phyloP scores from a whole-genome alignment of 2,113 vertebrate genomes.

The Aldabrachelys gigantea region DNA sequence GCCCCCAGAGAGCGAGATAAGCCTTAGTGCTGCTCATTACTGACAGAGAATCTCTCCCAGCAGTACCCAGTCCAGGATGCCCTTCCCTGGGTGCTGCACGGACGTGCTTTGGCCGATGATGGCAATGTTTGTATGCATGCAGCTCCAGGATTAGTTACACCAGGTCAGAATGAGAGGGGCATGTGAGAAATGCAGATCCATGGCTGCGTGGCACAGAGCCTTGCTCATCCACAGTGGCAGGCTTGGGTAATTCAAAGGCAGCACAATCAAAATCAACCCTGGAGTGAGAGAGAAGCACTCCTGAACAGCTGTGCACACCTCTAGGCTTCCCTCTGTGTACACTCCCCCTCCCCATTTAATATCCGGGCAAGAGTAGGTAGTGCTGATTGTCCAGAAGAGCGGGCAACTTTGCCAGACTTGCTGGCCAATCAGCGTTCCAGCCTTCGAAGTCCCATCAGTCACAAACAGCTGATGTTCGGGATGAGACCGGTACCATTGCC shows the following conservation, averaged over 20 bases:
- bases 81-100: not conserved
- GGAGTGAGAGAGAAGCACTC: accelerated
- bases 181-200: not conserved
- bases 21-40: not conserved
- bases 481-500: not conserved
- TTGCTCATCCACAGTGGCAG: not conserved
- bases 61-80: not conserved
- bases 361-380: not conserved
- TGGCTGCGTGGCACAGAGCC: not conserved
- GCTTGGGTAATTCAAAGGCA: not conserved
- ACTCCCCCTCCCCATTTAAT: not conserved
- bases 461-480: not conserved
- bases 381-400: not conserved
- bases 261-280: not conserved
- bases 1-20: conserved; percentile 15
- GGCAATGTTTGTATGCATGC: accelerated
- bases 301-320: not conserved
- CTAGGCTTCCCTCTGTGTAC: not conserved
- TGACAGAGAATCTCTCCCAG: conserved; percentile 6
- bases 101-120: not conserved
- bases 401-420: not conserved
- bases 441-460: not conserved
- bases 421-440: too few relatives aligned
- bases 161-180: not conserved
- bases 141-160: not conserved